Conservation (phyloP, 2,113 vertebrate genomes). For the Ptyas mucosa region DNA sequence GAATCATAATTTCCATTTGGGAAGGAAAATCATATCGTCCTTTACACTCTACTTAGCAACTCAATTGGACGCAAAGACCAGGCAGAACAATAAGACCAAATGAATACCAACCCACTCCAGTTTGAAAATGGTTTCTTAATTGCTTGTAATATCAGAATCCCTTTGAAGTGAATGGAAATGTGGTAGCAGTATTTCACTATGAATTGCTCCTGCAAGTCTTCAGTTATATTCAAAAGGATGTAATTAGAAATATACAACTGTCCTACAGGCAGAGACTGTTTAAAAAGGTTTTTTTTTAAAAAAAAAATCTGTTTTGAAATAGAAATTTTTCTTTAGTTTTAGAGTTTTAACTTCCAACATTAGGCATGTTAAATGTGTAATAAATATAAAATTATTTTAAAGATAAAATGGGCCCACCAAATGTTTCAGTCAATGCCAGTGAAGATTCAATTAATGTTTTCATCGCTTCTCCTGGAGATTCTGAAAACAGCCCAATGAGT, state of each 20-base stretch:
- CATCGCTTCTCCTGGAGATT: slow-evolving; percentile 30
- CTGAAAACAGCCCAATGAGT: neutral
- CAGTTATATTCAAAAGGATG: neutral
- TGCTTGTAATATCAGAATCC: neutral
- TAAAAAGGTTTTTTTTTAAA: neutral
- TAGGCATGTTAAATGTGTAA: neutral
- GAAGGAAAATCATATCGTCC: neutral
- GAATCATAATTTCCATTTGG: neutral
- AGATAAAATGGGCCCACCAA: slow-evolving; percentile 60
- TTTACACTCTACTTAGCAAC: neutral
- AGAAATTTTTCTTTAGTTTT: neutral
- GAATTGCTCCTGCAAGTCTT: neutral
- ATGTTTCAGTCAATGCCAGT: slow-evolving; percentile 40
- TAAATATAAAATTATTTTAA: slow-evolving; percentile 12
- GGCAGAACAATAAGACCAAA: neutral
- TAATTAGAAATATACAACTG: neutral
- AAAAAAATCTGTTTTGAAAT: neutral
- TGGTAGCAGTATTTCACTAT: neutral
- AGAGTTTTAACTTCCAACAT: neutral
- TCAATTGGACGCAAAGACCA: neutral
- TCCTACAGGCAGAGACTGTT: neutral
- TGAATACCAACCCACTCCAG: neutral
- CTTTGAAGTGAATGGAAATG: neutral
- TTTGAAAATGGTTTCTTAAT: neutral
- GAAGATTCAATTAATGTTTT: slow-evolving; percentile 43